Base-by-base conservation (phyloP, 2,797 vertebrate species). In the Champsocephalus esox region DNA sequence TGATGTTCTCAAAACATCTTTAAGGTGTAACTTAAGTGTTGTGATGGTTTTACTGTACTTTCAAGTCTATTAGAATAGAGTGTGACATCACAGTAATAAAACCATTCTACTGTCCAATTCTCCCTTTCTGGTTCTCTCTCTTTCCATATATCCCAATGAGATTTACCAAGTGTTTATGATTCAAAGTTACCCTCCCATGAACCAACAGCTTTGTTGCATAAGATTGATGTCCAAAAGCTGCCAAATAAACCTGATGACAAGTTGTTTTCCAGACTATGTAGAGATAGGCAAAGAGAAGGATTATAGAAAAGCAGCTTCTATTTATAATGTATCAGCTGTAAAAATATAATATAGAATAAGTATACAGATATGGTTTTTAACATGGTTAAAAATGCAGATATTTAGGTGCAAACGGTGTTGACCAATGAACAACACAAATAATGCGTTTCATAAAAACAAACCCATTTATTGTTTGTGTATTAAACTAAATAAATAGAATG, bases 31-130 rank as follows among this genome's bases (percentile, higher is more conserved):
- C 5, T 21, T 12, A 34, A 44, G 45, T 46, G 16, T 3, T 34
- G 45, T 45, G 3, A 32, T 32, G 3, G 7, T 13, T 76, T 56
- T 58, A 46, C 51, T 43, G 5, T 48, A 58, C 64, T 55, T 45
- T 63, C 48, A 67, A 60, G 62, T 79, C 80, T 83, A 78, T 73
- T 66, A 51, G 45, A 9, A 32, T 19, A 28, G 4, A 55, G 3
- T 50, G 12, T 71, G 63, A 38, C 24, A 24, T 72, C 45, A 57
- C 41, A 54, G 44, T 45, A 62, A 48, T 61, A 16, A 45, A 21
- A 60, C 43, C 9, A 1, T n/a, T 14, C 6, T 11, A 3, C 7
- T 8, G 11, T 45, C 17, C 6, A 60, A 50, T 54, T 57, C 14
- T 59, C 6, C 56, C 28, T 51, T 2, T 9, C 34, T 38, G 34